Evolutionary conservation across 2,888 invertebrate species (phyloP), one percentile per base, ranked within the genome.

Genomic region (Pseudococcus jackbeardsleyi): DNA sequence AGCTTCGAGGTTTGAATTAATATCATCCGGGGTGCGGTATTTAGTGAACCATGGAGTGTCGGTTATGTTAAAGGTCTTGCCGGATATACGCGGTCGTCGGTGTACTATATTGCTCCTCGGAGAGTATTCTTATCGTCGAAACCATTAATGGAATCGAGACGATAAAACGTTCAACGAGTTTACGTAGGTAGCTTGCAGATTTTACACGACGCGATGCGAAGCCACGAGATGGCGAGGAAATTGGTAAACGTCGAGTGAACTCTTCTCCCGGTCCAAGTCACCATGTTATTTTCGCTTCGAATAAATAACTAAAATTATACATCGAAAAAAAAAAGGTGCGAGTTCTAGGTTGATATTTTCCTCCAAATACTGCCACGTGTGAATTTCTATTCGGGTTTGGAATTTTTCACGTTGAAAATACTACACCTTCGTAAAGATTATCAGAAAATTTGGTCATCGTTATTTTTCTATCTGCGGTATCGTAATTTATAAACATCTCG

Each of bases 101-200:
- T 15, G 26, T 33, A 33, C 9, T 77, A 77, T 77, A 77, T 77
- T 77, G 77, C 77, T 77, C 77, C 77, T 77, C 15, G 17, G 77
- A 77, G 77, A 77, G 77, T 77, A 77, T 77, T 77, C 77, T 77
- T 77, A 77, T 77, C 77, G 77, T 77, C n/a, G n/a, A 39, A 33
- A 33, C 39, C 39, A 77, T 77, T 77, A 77, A 77, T 77, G 64
- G 42, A 39, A 33, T 72, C 39, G 33, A 39, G 39, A 77, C 77
- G 77, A 77, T 77, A 77, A 77, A 77, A 77, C 77, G 39, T 77
- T 77, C 77, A 77, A 39, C 77, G 77, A 64, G 64, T 64, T 64
- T 22, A 64, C 11, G 54, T n/a, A 54, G 12, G 48, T 50, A 54
- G 17, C n/a, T 54, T n/a, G 54, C 54, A 12, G 50, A 54, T 54